Evolutionary conservation across 2,888 invertebrate species (phyloP), one percentile per base, ranked within the genome.

Genomic region (Eristalis pertinax): DNA sequence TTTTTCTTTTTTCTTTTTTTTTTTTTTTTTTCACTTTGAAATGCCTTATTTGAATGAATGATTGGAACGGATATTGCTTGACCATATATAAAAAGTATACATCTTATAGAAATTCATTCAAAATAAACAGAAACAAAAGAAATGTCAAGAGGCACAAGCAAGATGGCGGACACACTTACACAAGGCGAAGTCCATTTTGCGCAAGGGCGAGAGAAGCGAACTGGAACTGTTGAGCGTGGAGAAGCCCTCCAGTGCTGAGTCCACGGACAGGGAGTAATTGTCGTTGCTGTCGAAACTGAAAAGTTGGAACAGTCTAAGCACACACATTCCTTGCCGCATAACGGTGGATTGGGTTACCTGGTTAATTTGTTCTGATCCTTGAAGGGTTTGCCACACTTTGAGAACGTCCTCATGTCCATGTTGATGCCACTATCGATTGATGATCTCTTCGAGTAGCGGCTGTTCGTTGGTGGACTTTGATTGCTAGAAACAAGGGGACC

Each of bases 181-280:
- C 92, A 97, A 94, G 86, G 97, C 96, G 92, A 97, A 95, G 92
- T 97, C 97, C 96, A 97, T 97, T 93, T 96, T 96, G 89, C 96
- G 94, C 89, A 94, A 92, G 88, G 95, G 95, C 82, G 95, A 95
- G 77, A 94, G 93, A 22, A 93, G 89, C 1, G 92, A 92, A 87
- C 92, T 92, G 72, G 91, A 90, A 75, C 90, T 89, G 83, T 88
- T 90, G 50, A 90, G 89, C n/a, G 89, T 89, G 3, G 89, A 89
- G 50, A 92, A 82, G 0, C 91, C 90, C 65, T 92, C 92, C 88
- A 92, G 88, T 26, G 94, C 93, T 41, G 93, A 93, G 78, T 95
- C 94, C 65, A 91, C 90, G 4, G 92, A 91, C 87, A 91, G 72
- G 29, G 93, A 92, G 62, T 93, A 94, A 88, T 91, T 93, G 74